A percentile compares a stretch with the other conserved stretches of the same genome.
These are phyloP conservation scores for Brenthis daphne DNA, from an alignment of 2,888 invertebrate genomes.

Conservation along the genomic window DNA sequence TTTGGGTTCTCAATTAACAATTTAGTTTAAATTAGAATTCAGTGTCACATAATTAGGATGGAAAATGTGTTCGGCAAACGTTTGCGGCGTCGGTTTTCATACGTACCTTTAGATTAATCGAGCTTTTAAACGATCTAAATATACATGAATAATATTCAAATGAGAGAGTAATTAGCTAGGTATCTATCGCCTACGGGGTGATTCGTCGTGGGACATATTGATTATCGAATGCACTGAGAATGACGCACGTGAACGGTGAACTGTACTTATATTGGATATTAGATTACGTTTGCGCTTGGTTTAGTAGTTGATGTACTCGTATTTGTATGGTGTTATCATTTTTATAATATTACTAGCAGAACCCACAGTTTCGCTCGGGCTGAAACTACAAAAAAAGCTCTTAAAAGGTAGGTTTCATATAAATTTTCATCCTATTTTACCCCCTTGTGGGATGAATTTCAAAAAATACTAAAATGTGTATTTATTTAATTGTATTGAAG, in stretches of 20 bases:
- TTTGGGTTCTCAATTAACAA: slow-evolving; percentile 38
- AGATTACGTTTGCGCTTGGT: no score
- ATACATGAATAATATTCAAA: slow-evolving; percentile 33
- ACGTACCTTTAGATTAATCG: slow-evolving; percentile 34
- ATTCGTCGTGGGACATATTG: slow-evolving; percentile 9
- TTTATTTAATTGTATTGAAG: no score
- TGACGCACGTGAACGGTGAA: background rate
- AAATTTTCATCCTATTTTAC: no score
- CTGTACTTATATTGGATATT: background rate
- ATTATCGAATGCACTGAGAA: background rate
- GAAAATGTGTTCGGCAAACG: slow-evolving; percentile 29
- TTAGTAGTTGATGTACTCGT: no score
- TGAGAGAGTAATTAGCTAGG: slow-evolving; percentile 29
- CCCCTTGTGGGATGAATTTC: no score
- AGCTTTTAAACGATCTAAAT: slow-evolving; percentile 33
- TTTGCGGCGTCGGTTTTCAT: slow-evolving; percentile 30
- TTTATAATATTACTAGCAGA: no score
- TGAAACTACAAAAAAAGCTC: no score
- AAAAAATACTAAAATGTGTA: no score
- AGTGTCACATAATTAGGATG: slow-evolving; percentile 34
- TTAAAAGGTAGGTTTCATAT: no score
- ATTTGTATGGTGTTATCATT: no score
- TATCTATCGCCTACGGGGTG: slow-evolving; percentile 12
- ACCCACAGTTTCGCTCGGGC: no score
- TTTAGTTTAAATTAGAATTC: slow-evolving; percentile 34